phyloP scores from a whole-genome alignment of 2,113 vertebrate species.

The Anoplopoma fimbria region DNA sequence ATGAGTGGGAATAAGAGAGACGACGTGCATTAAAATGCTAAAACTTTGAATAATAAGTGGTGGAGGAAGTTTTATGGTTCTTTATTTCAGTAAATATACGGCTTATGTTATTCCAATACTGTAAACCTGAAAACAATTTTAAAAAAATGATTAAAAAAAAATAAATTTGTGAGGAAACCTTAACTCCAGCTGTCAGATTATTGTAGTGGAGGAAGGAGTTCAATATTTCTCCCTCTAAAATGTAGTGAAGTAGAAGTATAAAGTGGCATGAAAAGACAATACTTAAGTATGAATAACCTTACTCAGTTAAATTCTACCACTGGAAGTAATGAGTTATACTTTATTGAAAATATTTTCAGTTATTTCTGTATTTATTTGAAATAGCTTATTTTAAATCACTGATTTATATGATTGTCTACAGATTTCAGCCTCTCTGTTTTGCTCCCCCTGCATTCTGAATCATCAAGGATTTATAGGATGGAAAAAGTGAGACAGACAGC shows the following conservation, averaged over 20 bases:
- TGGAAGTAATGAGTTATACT: neutral
- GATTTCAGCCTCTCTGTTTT: neutral
- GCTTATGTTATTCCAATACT: neutral
- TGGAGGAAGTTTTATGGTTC: neutral
- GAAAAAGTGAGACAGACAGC: slow-evolving; percentile 6
- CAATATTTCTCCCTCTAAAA: neutral
- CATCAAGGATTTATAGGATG: slow-evolving; percentile 19
- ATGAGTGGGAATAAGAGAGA: slow-evolving; percentile 33
- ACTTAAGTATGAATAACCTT: neutral
- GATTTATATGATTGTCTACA: slow-evolving; percentile 11
- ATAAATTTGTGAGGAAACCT: neutral
- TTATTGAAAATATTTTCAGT: neutral
- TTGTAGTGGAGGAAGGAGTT: neutral
- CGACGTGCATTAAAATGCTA: slow-evolving; percentile 1
- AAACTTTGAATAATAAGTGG: slow-evolving; percentile 2
- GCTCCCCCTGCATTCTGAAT: neutral
- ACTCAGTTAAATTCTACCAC: neutral
- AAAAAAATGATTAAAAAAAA: neutral
- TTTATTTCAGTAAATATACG: neutral
- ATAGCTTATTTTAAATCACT: neutral
- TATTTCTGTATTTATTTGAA: neutral
- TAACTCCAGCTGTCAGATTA: neutral
- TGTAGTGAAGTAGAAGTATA: neutral
- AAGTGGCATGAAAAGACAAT: neutral
- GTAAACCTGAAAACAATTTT: neutral